Percentiles rank a stretch among this genome's conserved stretches.
Evolutionary conservation across 2,888 invertebrate species (phyloP).

Genomic region (Microctonus aethiopoides): DNA sequence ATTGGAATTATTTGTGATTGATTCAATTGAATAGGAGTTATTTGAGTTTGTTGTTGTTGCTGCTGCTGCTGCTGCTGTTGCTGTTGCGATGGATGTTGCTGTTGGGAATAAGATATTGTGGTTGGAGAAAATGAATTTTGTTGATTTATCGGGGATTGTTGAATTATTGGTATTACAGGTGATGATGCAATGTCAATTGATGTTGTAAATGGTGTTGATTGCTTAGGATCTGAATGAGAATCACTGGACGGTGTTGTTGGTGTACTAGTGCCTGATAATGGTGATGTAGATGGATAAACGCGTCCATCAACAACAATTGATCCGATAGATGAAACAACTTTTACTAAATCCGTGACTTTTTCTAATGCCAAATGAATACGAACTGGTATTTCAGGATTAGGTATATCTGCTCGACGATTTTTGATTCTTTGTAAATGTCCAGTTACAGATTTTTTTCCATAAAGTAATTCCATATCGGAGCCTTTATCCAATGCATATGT

Average conservation of each 20-base stretch:
- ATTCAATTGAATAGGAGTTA: slow-evolving; percentile 46
- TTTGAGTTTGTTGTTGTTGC: slow-evolving; percentile 53
- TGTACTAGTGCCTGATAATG: slow-evolving; percentile 51
- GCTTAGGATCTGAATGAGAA: slow-evolving; percentile 64
- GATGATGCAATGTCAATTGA: slow-evolving; percentile 52
- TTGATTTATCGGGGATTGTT: slow-evolving; percentile 42
- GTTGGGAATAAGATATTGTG: slow-evolving; percentile 42
- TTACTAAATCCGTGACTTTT: slow-evolving; percentile 83
- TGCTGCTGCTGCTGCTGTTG: slow-evolving; percentile 64
- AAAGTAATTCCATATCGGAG: slow-evolving; percentile 85
- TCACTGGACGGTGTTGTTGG: slow-evolving; percentile 52
- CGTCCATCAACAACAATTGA: slow-evolving; percentile 87
- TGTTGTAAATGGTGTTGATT: slow-evolving; percentile 42
- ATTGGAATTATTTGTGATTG: slow-evolving; percentile 63
- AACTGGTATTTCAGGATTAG: slow-evolving; percentile 89
- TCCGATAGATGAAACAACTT: slow-evolving; percentile 82
- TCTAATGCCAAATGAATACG: slow-evolving; percentile 83
- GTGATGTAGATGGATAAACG: slow-evolving; percentile 73
- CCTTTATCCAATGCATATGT: slow-evolving; percentile 82
- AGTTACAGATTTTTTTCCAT: slow-evolving; percentile 78
- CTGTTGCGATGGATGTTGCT: slow-evolving; percentile 46
- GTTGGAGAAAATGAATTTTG: slow-evolving; percentile 44
- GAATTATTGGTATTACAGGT: slow-evolving; percentile 40
- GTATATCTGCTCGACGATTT: slow-evolving; percentile 85
- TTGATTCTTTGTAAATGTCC: slow-evolving; percentile 84